These are phyloP conservation scores for Acestrorhynchus altus DNA, from an alignment of 2,797 vertebrate species.

Conservation along the genomic window DNA sequence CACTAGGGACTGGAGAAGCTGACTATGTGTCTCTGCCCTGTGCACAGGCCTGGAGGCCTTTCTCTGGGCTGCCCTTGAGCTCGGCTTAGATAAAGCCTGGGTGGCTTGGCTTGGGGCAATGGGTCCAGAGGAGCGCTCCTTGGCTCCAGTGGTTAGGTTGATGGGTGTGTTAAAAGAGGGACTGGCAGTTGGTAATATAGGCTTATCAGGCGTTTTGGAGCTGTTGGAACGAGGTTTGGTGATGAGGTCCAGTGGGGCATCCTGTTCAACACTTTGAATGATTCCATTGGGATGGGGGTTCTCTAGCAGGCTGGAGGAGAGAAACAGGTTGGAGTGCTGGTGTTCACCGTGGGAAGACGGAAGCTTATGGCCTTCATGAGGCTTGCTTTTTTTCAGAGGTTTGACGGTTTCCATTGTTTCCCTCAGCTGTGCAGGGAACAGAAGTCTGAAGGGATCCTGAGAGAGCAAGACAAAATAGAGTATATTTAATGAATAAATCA, in stretches of 20 bases:
- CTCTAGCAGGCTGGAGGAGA: conserved; percentile 83
- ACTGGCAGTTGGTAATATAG: conserved; percentile 70
- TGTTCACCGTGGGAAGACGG: conserved; percentile 79
- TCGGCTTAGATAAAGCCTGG: conserved; percentile 70
- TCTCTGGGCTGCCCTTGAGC: conserved; percentile 77
- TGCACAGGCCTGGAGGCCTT: conserved; percentile 69
- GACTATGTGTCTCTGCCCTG: conserved; percentile 67
- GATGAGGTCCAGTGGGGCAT: conserved; percentile 91
- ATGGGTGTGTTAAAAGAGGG: conserved; percentile 79
- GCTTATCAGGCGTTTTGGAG: conserved; percentile 74
- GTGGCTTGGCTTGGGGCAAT: conserved; percentile 69
- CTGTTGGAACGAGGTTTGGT: conserved; percentile 83
- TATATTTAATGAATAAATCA: conserved; percentile 64
- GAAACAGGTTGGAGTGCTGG: conserved; percentile 87
- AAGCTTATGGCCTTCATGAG: conserved; percentile 71
- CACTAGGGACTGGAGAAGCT: conserved; percentile 72
- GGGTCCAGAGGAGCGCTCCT: conserved; percentile 73
- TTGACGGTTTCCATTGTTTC: conserved; percentile 67
- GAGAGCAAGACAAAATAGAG: conserved; percentile 36
- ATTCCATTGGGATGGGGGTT: conserved; percentile 84
- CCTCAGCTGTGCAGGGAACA: conserved; percentile 81
- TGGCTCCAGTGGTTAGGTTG: conserved; percentile 83
- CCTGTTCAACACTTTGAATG: conserved; percentile 85
- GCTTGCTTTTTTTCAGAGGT: conserved; percentile 77
- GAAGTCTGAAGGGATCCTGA: conserved; percentile 84